Conservation (phyloP, 2,113 vertebrate species). For the Pachypanchax playfairii region DNA sequence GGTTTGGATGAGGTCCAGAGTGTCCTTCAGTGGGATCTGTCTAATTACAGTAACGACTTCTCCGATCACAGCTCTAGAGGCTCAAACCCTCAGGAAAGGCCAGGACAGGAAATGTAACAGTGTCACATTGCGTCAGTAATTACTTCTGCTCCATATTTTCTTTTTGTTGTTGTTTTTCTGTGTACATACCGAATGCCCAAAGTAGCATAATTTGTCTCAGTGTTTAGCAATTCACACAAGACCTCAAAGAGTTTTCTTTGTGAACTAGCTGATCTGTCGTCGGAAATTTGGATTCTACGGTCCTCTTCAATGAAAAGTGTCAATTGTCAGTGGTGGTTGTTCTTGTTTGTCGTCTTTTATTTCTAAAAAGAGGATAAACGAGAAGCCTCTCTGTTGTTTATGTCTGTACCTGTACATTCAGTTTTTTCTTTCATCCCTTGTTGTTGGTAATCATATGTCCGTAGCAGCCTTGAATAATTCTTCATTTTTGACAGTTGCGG, state of each 20-base stretch:
- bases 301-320: conserved; percentile 35
- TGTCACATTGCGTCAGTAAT: conserved; percentile 24
- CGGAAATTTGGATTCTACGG: conserved; percentile 44
- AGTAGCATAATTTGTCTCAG: conserved; percentile 43
- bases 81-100: conserved; percentile 34
- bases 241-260: conserved; percentile 42
- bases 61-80: conserved; percentile 32
- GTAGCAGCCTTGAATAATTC: conserved; percentile 56
- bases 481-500: conserved; percentile 60
- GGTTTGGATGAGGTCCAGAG: conserved; percentile 22
- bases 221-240: conserved; percentile 40
- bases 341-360: conserved; percentile 27
- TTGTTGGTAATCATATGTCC: conserved; percentile 60
- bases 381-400: conserved; percentile 17
- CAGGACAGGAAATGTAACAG: conserved; percentile 7
- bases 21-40: conserved; percentile 39
- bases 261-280: conserved; percentile 39
- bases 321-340: conserved; percentile 34
- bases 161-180: conserved; percentile 44
- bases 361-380: conserved; percentile 19
- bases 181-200: conserved; percentile 41
- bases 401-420: conserved; percentile 35
- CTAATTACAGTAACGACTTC: conserved; percentile 38
- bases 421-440: conserved; percentile 34
- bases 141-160: conserved; percentile 47